These are phyloP conservation scores for Astur gentilis DNA, from an alignment of 2,113 vertebrate genomes.

Conservation along the genomic window DNA sequence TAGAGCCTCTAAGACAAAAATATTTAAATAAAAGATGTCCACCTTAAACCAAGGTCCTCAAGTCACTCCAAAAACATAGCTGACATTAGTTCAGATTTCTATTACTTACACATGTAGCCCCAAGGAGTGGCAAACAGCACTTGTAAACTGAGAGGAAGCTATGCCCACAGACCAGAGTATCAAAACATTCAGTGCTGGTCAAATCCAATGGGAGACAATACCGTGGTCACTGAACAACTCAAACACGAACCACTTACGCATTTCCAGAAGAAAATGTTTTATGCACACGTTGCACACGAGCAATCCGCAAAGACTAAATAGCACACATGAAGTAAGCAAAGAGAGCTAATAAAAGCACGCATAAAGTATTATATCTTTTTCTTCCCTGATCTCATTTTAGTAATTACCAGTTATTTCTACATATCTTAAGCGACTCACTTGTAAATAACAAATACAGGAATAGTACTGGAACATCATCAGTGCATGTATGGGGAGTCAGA, in stretches of 20 bases:
- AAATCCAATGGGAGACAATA: not conserved
- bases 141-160: not conserved
- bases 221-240: not conserved
- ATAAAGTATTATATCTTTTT: not conserved
- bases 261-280: not conserved
- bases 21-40: not conserved
- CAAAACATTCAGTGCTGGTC: not conserved
- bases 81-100: not conserved
- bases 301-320: not conserved
- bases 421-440: not conserved
- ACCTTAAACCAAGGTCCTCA: not conserved
- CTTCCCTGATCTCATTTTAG: not conserved
- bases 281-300: not conserved
- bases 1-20: not conserved
- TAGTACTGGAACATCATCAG: not conserved
- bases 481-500: fast-evolving
- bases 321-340: not conserved
- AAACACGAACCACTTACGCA: not conserved
- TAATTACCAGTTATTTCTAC: not conserved
- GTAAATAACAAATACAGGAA: not conserved
- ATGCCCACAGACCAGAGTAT: not conserved
- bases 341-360: not conserved
- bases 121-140: not conserved
- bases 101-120: not conserved
- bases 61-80: not conserved